A percentile compares a stretch with the other conserved stretches of the same genome.
Evolutionary conservation across 2,797 vertebrate genomes (phyloP).

Genomic region (Rhinatrema bivittatum): DNA sequence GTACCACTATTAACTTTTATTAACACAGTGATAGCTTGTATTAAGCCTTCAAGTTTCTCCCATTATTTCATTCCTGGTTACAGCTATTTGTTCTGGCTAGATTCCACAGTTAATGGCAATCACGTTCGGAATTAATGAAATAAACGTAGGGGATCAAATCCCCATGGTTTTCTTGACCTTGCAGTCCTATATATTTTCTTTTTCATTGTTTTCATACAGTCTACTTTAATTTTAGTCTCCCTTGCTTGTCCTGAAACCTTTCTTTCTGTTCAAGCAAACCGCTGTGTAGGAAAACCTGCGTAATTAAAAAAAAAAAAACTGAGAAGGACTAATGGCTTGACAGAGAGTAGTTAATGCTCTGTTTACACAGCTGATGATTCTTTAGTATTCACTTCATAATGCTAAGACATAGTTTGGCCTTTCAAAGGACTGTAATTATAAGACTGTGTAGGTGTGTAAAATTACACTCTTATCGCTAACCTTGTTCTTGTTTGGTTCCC

Average conservation of each 20-base stretch:
- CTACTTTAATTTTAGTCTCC: neutral
- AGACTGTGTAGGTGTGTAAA: conserved; percentile 1
- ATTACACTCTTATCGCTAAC: neutral
- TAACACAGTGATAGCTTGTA: conserved; percentile 39
- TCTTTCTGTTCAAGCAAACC: neutral
- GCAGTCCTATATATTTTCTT: neutral
- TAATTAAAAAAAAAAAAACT: conserved; percentile 5
- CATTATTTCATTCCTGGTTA: conserved; percentile 10
- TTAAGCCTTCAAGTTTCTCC: conserved; percentile 23
- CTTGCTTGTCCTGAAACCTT: neutral
- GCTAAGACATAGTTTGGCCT: conserved; percentile 4
- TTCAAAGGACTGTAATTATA: conserved; percentile 11
- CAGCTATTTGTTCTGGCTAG: conserved; percentile 5
- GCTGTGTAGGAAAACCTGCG: neutral
- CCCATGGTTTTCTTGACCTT: neutral
- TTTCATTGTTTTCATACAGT: neutral
- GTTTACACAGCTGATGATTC: conserved; percentile 3
- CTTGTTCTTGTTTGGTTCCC: neutral
- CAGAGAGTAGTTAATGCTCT: no score
- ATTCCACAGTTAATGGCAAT: conserved; percentile 19
- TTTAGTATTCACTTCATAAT: conserved; percentile 6
- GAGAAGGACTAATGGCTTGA: no score
- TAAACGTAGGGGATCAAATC: conserved; percentile 12
- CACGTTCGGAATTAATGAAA: conserved; percentile 19
- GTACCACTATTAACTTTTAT: conserved; percentile 1